Conservation (phyloP, 2,113 vertebrate species). For the Etia nguti region DNA sequence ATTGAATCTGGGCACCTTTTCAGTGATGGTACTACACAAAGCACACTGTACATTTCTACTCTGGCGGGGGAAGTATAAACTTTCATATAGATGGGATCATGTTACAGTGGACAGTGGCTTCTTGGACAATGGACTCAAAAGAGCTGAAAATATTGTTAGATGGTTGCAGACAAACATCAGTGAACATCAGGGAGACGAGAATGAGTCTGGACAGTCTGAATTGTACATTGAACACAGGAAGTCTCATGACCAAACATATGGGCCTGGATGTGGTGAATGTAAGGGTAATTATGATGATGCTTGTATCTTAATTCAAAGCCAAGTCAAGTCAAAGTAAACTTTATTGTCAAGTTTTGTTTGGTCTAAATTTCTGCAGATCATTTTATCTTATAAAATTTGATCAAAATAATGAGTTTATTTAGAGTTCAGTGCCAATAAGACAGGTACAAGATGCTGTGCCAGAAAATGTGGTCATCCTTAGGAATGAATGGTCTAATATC, state of each 20-base stretch:
- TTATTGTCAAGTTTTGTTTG: too few relatives aligned
- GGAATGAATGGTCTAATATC: rapidly evolving
- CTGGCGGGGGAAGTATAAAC: rapidly evolving
- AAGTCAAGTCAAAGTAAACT: too few relatives aligned
- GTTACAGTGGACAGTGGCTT: background rate
- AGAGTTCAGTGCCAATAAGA: rapidly evolving
- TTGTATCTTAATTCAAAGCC: background rate
- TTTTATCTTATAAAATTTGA: background rate
- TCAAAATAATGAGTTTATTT: rapidly evolving
- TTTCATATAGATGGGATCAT: rapidly evolving
- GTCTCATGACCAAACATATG: too few relatives aligned
- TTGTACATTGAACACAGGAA: rapidly evolving
- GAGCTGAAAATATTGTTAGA: rapidly evolving
- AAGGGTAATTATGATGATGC: background rate
- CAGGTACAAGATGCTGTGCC: rapidly evolving
- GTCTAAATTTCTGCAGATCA: rapidly evolving
- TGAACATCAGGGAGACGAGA: rapidly evolving
- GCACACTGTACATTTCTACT: background rate
- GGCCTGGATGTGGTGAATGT: rapidly evolving
- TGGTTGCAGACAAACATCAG: rapidly evolving
- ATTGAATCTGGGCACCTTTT: rapidly evolving
- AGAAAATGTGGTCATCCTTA: background rate
- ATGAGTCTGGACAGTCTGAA: background rate
- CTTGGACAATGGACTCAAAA: background rate
- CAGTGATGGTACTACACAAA: background rate